Base-by-base conservation (phyloP, 2,888 invertebrate genomes). In the Athetis lepigone region DNA sequence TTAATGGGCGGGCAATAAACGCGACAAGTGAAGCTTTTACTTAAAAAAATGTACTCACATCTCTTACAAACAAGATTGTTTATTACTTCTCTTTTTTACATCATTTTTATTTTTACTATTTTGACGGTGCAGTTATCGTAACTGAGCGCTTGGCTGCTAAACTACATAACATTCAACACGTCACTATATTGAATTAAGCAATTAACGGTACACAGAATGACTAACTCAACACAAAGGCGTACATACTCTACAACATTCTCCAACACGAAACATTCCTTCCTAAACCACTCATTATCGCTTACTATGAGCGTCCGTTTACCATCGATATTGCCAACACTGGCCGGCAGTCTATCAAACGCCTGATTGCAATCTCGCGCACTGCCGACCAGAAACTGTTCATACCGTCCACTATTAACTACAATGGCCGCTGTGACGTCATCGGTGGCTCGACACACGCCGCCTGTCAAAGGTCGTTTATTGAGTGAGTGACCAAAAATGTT, bases 361-460 rank as follows among this genome's bases (percentile, higher is more conserved):
- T 72, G 79, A 77, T 77, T 76, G 77, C 80, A 79, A 76, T 77
- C 79, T 79, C 77, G 69, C 64, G 77, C 79, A 69, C 73, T 61
- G 33, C 70, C 43, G 36, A 64, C 70, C 64, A 64, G 79, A 77
- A 77, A 76, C 66, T 79, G 66, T 62, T 77, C 79, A 56, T 69
- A 69, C 57, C 62, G 55, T 21, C 58, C 61, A 54, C 59, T 70
- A 70, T 66, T 66, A 72, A 58, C 57, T 61, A 63, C 72, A 69
- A 76, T 66, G 57, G 70, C 40, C 51, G 25, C 47, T 49, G 37
- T 40, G 77, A 72, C 62, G 73, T 59, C 43, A 58, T 6, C n/a
- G 27, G 36, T 42, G 46, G 11, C 55, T 63, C 13, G 39, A 37
- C 43, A 50, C 54, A 63, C 51, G 19, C 40, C 45, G 59, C 52